These are phyloP conservation scores for Triplophysa siluroides DNA, from an alignment of 2,113 vertebrate genomes.

Conservation along the genomic window DNA sequence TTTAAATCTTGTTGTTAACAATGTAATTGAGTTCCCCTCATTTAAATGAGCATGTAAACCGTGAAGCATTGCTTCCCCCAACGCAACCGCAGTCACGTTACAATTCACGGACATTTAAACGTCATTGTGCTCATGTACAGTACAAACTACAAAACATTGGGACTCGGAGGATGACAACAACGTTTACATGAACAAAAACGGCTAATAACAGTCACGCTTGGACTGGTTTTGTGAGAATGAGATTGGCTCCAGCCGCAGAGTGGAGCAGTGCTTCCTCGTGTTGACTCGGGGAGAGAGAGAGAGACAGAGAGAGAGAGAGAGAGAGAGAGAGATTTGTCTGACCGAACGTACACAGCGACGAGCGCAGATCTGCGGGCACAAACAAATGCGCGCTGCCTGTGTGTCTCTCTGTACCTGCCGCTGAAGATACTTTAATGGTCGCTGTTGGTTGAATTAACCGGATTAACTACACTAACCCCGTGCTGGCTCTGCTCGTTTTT, in stretches of 20 bases:
- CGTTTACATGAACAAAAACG: too few relatives aligned
- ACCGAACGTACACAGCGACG: conserved; percentile 26
- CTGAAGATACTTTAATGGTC: conserved; percentile 12
- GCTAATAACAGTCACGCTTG: neutral
- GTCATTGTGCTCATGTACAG: too few relatives aligned
- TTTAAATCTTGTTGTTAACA: too few relatives aligned
- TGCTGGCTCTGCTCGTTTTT: conserved; percentile 2
- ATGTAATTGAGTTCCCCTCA: too few relatives aligned
- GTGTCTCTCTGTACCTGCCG: conserved; percentile 5
- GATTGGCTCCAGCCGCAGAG: conserved; percentile 36
- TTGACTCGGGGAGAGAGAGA: conserved; percentile 26
- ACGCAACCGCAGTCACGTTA: too few relatives aligned
- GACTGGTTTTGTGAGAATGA: neutral
- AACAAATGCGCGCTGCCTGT: conserved; percentile 67
- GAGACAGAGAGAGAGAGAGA: conserved; percentile 20
- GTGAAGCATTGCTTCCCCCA: too few relatives aligned
- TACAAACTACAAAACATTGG: too few relatives aligned
- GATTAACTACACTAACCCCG: conserved; percentile 31
- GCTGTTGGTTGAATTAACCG: conserved; percentile 16
- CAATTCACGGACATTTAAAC: too few relatives aligned
- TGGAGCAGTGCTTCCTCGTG: conserved; percentile 28
- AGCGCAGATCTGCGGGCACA: conserved; percentile 64
- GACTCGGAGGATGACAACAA: too few relatives aligned
- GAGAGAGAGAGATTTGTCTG: conserved; percentile 19
- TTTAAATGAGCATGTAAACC: too few relatives aligned